These are phyloP conservation scores for Bombus turneri DNA, from an alignment of 1,140 invertebrate genomes.

Conservation along the genomic window DNA sequence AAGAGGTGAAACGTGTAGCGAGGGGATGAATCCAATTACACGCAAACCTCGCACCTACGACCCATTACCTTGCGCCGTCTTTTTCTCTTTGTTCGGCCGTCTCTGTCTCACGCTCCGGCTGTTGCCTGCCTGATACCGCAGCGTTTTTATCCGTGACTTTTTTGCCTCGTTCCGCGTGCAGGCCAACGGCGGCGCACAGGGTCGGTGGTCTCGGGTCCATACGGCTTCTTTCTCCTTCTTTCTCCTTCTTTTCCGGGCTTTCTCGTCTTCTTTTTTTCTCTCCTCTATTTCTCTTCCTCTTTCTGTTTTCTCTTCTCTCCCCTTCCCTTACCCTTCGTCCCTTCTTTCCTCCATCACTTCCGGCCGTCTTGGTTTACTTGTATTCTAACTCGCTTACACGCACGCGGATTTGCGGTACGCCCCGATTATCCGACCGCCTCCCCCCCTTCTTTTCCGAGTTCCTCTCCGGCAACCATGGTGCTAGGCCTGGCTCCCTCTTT, in stretches of 20 bases:
- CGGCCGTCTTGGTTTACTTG: constrained; percentile 48
- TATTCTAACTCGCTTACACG: constrained; percentile 64
- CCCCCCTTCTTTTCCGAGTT: background rate
- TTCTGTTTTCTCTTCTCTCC: constrained; percentile 2
- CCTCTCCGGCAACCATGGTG: background rate
- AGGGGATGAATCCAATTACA: constrained; percentile 80
- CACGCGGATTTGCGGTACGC: constrained; percentile 74
- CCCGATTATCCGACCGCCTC: constrained; percentile 64
- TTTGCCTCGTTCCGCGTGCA: constrained; percentile 20
- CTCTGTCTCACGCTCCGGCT: constrained; percentile 8
- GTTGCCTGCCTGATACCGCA: background rate
- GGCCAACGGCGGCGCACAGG: constrained; percentile 15
- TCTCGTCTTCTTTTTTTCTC: background rate
- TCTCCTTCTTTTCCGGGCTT: constrained; percentile 40
- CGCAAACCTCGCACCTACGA: constrained; percentile 76
- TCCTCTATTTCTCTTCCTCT: background rate
- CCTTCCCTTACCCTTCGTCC: background rate
- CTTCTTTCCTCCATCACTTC: constrained; percentile 45
- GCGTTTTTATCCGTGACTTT: constrained; percentile 16
- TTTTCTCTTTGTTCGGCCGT: constrained; percentile 21
- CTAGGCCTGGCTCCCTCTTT: constrained; percentile 2
- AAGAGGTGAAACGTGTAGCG: constrained; percentile 54
- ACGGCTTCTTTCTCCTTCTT: constrained; percentile 40
- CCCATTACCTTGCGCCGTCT: constrained; percentile 74
- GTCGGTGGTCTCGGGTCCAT: constrained; percentile 45